Evolutionary conservation across 2,888 invertebrate genomes (phyloP).

Genomic region (Lepidocyrtinus sp.): DNA sequence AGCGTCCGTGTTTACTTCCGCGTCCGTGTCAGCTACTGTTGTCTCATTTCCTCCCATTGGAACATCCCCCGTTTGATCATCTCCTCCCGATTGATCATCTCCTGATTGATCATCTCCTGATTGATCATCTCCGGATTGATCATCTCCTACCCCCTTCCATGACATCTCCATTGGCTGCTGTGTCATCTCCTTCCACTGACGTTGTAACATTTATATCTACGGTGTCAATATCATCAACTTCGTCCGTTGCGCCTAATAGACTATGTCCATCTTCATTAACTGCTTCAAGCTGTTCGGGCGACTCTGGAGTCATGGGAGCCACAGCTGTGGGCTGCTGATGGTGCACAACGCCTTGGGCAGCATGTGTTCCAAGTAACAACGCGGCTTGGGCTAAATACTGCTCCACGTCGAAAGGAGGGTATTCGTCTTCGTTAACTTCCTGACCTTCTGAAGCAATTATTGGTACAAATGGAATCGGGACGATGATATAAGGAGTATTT

Average conservation of each 20-base stretch:
- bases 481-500: not conserved
- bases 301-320: too few relatives aligned
- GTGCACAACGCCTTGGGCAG: too few relatives aligned
- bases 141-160: too few relatives aligned
- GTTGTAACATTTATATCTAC: too few relatives aligned
- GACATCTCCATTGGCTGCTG: too few relatives aligned
- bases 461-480: not conserved
- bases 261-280: too few relatives aligned
- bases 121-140: not conserved
- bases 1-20: not conserved
- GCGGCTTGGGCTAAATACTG: conserved; percentile 48
- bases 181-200: not conserved
- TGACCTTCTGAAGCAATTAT: not conserved
- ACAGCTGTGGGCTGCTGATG: too few relatives aligned
- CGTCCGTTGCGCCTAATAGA: too few relatives aligned
- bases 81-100: not conserved
- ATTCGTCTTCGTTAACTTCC: conserved; percentile 1
- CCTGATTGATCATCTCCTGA: not conserved
- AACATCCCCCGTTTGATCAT: not conserved
- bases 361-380: not conserved
- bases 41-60: not conserved
- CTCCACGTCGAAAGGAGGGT: conserved; percentile 41
- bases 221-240: too few relatives aligned
- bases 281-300: too few relatives aligned
- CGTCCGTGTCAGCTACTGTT: too few relatives aligned